Base-by-base conservation (phyloP, 2,888 invertebrate genomes). In the Thecocarcelia acutangulata region DNA sequence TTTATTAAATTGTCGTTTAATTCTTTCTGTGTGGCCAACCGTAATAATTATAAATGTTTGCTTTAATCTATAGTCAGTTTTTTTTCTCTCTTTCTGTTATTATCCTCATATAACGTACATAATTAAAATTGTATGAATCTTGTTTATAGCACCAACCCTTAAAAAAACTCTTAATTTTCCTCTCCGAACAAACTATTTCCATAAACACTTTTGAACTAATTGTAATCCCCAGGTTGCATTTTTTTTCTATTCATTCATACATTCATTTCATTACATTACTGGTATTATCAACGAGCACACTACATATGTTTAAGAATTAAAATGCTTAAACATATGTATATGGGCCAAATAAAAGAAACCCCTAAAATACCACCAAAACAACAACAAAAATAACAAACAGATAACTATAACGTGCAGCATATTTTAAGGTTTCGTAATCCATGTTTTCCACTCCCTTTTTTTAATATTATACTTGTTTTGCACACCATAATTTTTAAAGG, bases 191-290 rank as follows among this genome's bases (percentile, higher is more conserved):
- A 66, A 75, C 74, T 48, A 76, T 68, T 72, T 76, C 15, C 59
- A 11, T 76, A 72, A 76, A 61, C 56, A 76, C 72, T 72, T 70
- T 42, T 12, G 68, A 72, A 76, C 76, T 72, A 80, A 76, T 80
- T 80, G 54, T 76, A 66, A 72, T 76, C 48, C 66, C 21, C 28
- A 1, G 17, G 5, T 75, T 33, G 33, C 33, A 33, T 33, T 13
- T 33, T 28, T 68, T 28, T 17, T 33, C 5, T 24, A 17, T 56
- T 63, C 50, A 50, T 2, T 42, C 28, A 44, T 44, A 37, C 17
- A 70, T 77, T 50, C 64, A 66, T 72, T 64, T 21, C 56, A 80
- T 50, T 59, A 61, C 56, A 46, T 54, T 33, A 8, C 9, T 33
- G 1, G 33, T 33, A 33, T 33, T 8, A 33, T 33, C 1, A 33